Evolutionary conservation across 2,113 vertebrate species (phyloP), one percentile per base, ranked within the genome.

Genomic region (Leptobrachium leishanense): DNA sequence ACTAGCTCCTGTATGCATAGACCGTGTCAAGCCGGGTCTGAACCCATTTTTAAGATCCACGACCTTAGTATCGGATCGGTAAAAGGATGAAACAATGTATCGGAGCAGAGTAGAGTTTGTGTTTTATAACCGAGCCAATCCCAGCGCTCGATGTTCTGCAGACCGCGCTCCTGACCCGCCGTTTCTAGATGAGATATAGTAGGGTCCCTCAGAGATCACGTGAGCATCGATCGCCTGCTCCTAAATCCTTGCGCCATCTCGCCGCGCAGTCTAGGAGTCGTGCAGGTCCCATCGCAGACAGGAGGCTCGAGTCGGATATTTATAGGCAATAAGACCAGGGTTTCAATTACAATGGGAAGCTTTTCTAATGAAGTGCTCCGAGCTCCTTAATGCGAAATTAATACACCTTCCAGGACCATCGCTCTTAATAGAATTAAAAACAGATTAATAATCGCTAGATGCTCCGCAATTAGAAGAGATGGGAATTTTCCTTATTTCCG

Each of bases 361-460:
- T 57, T 73, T 79, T 79, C 63, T 79, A 79, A 79, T 79, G 77
- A 79, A 79, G 77, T 79, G 77, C 50, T 79, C 63, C 40, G 68
- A 78, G 70, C 54, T 66, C 53, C 77, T 74, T 79, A 79, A 79
- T 79, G 77, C 59, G 77, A 79, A 79, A 79, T 79, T 73, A 79
- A 79, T 79, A 74, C 77, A 79, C 77, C 70, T 79, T 79, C 77
- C 63, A 79, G 77, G 70, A 40, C 50, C 63, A 79, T 79, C 77
- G 20, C 50, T 79, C 77, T 79, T 79, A 79, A 79, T 79, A 79
- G 77, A 79, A 79, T 79, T 79, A 79, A 79, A 72, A 79, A 79
- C 54, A 79, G 77, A 79, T 79, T 79, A 79, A 79, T 79, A 79
- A 79, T 73, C 70, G 70, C 62, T 40, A 67, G 77, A 79, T 73